Conservation (phyloP, 2,797 vertebrate genomes). For the Eidolon dupreanum region DNA sequence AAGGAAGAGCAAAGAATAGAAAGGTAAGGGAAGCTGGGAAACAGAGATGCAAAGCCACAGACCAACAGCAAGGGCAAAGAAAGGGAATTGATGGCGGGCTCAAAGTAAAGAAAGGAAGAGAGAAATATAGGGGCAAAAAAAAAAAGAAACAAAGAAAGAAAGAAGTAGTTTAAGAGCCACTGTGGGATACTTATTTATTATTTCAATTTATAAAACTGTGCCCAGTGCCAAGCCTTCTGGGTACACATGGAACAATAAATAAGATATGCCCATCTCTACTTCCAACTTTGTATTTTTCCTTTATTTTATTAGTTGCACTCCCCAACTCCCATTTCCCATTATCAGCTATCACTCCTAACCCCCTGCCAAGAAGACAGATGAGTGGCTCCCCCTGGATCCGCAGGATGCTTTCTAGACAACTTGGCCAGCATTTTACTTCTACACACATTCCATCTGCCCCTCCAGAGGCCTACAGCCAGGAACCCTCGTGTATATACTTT, state of each 20-base stretch:
- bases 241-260: slow-evolving; percentile 59
- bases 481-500: background rate
- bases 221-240: slow-evolving; percentile 58
- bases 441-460: background rate
- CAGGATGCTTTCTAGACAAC: slow-evolving; percentile 62
- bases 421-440: slow-evolving; percentile 57
- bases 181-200: slow-evolving; percentile 70
- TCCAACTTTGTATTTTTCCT: slow-evolving; percentile 67
- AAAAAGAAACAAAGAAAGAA: background rate
- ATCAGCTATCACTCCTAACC: slow-evolving; percentile 66
- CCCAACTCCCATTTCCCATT: slow-evolving; percentile 52
- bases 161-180: slow-evolving; percentile 51
- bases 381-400: slow-evolving; percentile 44
- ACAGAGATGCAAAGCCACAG: slow-evolving; percentile 43
- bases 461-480: slow-evolving; percentile 31
- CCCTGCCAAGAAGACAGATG: slow-evolving; percentile 56
- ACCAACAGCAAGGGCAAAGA: slow-evolving; percentile 18
- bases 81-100: background rate
- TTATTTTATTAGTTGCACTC: slow-evolving; percentile 70
- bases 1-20: slow-evolving; percentile 54
- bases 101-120: slow-evolving; percentile 46
- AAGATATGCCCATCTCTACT: slow-evolving; percentile 62
- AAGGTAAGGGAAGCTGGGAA: slow-evolving; percentile 36
- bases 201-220: slow-evolving; percentile 70
- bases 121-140: slow-evolving; percentile 23